Evolutionary conservation across 2,113 vertebrate species (phyloP).

Genomic region (Rhynchomys soricoides): DNA sequence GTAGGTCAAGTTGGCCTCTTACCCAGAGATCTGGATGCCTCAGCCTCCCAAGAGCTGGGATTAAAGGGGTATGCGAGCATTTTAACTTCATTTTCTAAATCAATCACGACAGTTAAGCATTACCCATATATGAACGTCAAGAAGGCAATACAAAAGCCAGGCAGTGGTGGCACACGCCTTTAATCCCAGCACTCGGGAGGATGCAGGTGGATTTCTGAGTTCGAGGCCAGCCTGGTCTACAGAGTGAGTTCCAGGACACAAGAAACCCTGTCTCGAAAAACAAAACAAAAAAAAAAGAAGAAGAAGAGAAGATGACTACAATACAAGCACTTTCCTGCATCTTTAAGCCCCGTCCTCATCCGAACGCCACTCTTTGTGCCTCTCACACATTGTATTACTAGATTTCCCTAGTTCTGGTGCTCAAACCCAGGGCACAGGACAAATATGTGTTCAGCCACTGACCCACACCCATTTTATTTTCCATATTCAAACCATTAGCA

Average conservation of each 20-base stretch:
- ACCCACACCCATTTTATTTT: not conserved
- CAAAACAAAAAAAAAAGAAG: not conserved
- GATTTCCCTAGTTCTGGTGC: not conserved
- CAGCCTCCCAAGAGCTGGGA: not conserved
- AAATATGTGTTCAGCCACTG: not conserved
- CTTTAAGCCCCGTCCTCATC: not conserved
- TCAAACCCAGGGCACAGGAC: not conserved
- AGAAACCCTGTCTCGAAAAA: too few relatives aligned
- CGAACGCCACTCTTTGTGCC: not conserved
- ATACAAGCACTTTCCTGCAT: not conserved
- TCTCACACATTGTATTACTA: not conserved
- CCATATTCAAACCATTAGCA: not conserved
- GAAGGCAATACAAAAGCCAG: not conserved
- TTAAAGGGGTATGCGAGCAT: not conserved
- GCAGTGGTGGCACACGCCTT: too few relatives aligned
- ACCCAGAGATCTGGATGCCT: not conserved
- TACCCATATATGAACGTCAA: not conserved
- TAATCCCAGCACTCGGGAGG: too few relatives aligned
- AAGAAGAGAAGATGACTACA: too few relatives aligned
- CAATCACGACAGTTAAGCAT: not conserved
- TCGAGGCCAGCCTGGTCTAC: too few relatives aligned
- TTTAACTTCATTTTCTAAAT: not conserved
- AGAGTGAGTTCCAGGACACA: too few relatives aligned
- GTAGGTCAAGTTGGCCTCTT: not conserved
- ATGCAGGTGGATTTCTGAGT: too few relatives aligned